Percentiles rank a stretch among this genome's conserved stretches.
These are phyloP conservation scores for Morbakka virulenta DNA, from an alignment of 30 jellyfish, hydroid and myxozoan genomes.

Conservation along the genomic window DNA sequence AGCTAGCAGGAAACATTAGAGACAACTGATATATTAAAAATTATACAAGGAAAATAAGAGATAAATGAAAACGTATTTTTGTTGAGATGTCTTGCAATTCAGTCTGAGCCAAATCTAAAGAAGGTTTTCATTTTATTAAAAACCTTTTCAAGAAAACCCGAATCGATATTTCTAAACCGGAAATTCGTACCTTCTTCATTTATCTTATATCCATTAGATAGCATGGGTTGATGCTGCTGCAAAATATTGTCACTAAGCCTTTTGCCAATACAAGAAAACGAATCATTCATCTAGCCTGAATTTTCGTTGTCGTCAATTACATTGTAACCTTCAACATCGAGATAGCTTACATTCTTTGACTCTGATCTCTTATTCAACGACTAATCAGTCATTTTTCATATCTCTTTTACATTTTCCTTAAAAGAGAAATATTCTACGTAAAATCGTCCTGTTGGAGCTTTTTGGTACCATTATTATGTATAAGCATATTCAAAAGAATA, in stretches of 20 bases:
- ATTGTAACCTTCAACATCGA: constrained; percentile 3
- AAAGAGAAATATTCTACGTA: constrained; percentile 17
- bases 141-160: constrained; percentile 23
- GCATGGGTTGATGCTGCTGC: constrained; percentile 37
- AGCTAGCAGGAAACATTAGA: too few species aligned
- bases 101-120: constrained; percentile 37
- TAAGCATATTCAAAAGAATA: constrained; percentile 1
- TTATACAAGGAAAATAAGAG: too few species aligned
- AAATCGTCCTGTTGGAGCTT: constrained; percentile 27
- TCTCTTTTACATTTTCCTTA: constrained; percentile 28
- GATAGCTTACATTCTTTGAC: not conserved
- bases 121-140: constrained; percentile 39
- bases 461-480: constrained; percentile 7
- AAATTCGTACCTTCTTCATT: too few species aligned
- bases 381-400: constrained; percentile 22
- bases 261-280: constrained; percentile 19
- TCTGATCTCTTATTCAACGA: constrained; percentile 3
- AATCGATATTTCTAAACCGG: constrained; percentile 16
- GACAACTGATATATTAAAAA: too few species aligned
- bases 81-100: constrained; percentile 41
- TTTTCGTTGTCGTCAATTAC: not conserved
- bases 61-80: too few species aligned
- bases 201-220: too few species aligned
- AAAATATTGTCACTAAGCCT: constrained; percentile 30
- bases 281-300: constrained; percentile 16